phyloP scores from a whole-genome alignment of 2,888 invertebrate species.

The Cordilura impudica region DNA sequence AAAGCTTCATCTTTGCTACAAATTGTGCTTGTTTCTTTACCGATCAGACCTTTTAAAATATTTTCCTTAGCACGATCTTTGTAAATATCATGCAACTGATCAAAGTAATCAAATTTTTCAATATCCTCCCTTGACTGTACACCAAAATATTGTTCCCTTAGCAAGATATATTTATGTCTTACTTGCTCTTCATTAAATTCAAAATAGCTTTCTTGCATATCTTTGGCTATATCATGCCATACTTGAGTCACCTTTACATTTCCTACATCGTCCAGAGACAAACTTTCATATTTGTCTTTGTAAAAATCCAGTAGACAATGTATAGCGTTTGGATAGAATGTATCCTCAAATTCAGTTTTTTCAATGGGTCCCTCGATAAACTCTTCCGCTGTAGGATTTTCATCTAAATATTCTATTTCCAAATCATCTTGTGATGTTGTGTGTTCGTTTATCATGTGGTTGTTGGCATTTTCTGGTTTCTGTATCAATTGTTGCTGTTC shows the following conservation, averaged over 20 bases:
- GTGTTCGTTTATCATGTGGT: background rate
- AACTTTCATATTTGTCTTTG: conserved; percentile 51
- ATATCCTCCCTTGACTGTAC: conserved; percentile 52
- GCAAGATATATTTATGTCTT: conserved; percentile 51
- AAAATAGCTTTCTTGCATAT: conserved; percentile 65
- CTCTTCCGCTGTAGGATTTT: conserved; percentile 48
- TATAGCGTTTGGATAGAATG: conserved; percentile 65
- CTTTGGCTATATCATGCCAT: conserved; percentile 62
- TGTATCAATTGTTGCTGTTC: conserved; percentile 20
- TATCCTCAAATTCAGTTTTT: conserved; percentile 48
- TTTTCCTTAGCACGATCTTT: conserved; percentile 45
- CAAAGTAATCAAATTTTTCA: conserved; percentile 64
- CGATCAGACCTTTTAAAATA: conserved; percentile 20
- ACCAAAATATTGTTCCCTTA: conserved; percentile 61
- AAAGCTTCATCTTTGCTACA: conserved; percentile 45
- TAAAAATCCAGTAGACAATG: conserved; percentile 64
- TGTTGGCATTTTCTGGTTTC: conserved; percentile 1
- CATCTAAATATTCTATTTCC: conserved; percentile 65
- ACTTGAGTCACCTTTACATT: background rate
- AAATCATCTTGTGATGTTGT: conserved; percentile 31
- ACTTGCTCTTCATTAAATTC: conserved; percentile 60
- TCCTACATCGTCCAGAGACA: background rate
- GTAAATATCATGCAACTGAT: conserved; percentile 63
- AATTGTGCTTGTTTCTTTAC: background rate
- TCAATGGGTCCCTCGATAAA: conserved; percentile 12